Conservation (phyloP, 2,888 invertebrate species). For the Andricus curvator region DNA sequence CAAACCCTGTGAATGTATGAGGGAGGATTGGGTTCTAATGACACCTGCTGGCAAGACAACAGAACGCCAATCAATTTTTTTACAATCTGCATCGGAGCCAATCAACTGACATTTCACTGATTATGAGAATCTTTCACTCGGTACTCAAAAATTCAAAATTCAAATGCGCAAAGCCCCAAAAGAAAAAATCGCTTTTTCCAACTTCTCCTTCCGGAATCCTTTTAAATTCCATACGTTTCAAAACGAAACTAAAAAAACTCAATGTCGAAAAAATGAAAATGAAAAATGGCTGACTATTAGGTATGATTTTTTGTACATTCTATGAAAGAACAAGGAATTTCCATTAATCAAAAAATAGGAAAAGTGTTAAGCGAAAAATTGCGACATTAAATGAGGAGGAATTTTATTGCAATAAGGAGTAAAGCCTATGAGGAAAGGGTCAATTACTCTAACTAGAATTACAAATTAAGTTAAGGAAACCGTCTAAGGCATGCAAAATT, state of each 20-base stretch:
- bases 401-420: neutral
- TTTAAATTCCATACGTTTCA: neutral
- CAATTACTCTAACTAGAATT: neutral
- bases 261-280: neutral
- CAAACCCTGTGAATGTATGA: slow-evolving; percentile 80
- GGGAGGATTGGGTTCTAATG: slow-evolving; percentile 76
- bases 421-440: neutral
- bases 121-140: slow-evolving; percentile 24
- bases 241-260: neutral
- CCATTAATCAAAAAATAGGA: neutral
- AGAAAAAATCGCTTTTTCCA: slow-evolving; percentile 12
- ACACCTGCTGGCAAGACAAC: slow-evolving; percentile 77
- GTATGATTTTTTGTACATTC: neutral
- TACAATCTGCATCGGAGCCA: slow-evolving; percentile 31
- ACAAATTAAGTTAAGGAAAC: neutral
- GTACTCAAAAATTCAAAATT: slow-evolving; percentile 6
- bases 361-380: neutral
- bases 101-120: slow-evolving; percentile 10
- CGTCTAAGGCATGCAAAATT: neutral
- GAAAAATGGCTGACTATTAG: neutral
- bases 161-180: slow-evolving; percentile 9
- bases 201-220: neutral
- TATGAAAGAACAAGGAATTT: neutral
- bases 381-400: neutral
- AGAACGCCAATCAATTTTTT: slow-evolving; percentile 68